Percentiles rank a stretch among this genome's conserved stretches.
These are phyloP conservation scores for Andrena fulva DNA, from an alignment of 2,888 invertebrate species.

Conservation along the genomic window DNA sequence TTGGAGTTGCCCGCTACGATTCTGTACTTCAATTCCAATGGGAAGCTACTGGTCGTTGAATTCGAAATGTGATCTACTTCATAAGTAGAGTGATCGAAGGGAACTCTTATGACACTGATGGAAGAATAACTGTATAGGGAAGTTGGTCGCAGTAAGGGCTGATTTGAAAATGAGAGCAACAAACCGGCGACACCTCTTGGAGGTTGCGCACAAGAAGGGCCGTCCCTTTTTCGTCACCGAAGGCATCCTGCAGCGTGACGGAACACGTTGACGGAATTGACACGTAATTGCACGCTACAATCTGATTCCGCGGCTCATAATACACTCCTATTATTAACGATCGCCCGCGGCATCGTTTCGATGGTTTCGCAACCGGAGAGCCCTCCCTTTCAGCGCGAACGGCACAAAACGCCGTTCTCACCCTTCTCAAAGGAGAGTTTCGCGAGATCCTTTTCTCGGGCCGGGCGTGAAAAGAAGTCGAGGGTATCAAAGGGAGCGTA, in stretches of 20 bases:
- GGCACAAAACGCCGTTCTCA: constrained; percentile 53
- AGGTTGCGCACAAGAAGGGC: constrained; percentile 5
- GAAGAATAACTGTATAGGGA: background rate
- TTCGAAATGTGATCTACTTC: too few relatives aligned
- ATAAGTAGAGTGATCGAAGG: too few relatives aligned
- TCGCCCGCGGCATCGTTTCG: constrained; percentile 68
- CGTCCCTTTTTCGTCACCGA: constrained; percentile 51
- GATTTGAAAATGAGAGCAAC: constrained; percentile 13
- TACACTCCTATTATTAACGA: constrained; percentile 70
- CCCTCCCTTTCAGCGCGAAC: constrained; percentile 60
- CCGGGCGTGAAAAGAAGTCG: constrained; percentile 59
- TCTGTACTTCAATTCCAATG: background rate
- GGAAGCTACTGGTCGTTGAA: too few relatives aligned
- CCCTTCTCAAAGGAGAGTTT: constrained; percentile 39
- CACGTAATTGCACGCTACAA: constrained; percentile 71
- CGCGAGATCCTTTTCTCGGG: constrained; percentile 56
- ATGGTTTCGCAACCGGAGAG: constrained; percentile 63
- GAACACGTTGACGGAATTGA: constrained; percentile 73
- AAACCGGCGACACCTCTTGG: background rate
- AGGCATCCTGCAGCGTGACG: constrained; percentile 67
- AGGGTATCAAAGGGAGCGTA: constrained; percentile 57
- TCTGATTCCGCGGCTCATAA: constrained; percentile 66
- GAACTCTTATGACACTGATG: too few relatives aligned
- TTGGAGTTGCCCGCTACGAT: too few relatives aligned
- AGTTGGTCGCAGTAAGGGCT: background rate